Evolutionary conservation across 1,140 invertebrate species (phyloP), one percentile per base, ranked within the genome.

Genomic region (Aphelenchoides fujianensis): DNA sequence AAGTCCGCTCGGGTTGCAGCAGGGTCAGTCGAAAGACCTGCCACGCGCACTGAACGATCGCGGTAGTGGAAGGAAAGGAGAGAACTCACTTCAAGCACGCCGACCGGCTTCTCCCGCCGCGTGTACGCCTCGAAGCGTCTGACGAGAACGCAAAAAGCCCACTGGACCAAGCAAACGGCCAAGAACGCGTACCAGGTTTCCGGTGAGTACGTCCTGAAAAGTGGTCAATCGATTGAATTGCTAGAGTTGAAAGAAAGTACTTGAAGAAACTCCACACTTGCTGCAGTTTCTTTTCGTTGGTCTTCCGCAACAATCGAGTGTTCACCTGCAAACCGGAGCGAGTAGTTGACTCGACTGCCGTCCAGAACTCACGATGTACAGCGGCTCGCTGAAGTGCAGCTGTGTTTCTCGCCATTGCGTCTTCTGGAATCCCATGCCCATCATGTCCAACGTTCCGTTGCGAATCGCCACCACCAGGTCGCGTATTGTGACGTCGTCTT

Each of bases 401-500:
- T 30, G 55, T 32, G 5, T 7, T 59, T 23, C 5, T 7, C 55
- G 55, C 7, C 19, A 5, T 19, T 59, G 27, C 23, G 55, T 59
- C 28, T 59, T 5, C 23, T 59, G 55, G 34, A 59, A 59, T 59
- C 55, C 55, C 55, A 59, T 59, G 5, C 5, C 55, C 34, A 59
- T 7, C 5, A 59, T 32, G 34, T 59, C 55, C 34, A 59, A 7
- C 5, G 5, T 5, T 5, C 19, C 55, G 7, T 59, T 19, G 5
- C 7, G 7, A 5, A 59, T 19, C 19, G 34, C 7, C 34, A 30
- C 27, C 5, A 7, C 19, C 23, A 59, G 34, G 12, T 48, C n/a
- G n/a, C n/a, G n/a, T 48, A 23, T 48, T 48, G 12, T 12, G 12
- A 48, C 12, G 23, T 48, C 41, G 23, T 12, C 23, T 12, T 12